Percentiles rank a stretch among this genome's conserved stretches.
These are phyloP conservation scores for Florisuga fusca DNA, from an alignment of 2,797 vertebrate genomes.

Conservation along the genomic window DNA sequence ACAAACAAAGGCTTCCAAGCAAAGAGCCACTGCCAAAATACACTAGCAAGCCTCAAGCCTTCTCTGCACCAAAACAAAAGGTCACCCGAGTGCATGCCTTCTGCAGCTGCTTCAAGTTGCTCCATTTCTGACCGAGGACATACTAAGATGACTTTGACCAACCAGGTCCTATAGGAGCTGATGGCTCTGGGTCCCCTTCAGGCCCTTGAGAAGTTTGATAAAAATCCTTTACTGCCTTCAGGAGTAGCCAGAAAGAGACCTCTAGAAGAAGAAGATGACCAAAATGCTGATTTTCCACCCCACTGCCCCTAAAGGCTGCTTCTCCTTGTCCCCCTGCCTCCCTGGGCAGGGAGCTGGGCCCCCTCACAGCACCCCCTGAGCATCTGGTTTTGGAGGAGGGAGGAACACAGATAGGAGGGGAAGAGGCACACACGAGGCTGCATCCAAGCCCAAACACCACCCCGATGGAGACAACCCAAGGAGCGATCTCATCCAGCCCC, in stretches of 20 bases:
- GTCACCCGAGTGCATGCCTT: not conserved
- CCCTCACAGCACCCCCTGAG: fast-evolving
- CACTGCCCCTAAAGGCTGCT: not conserved
- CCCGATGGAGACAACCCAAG: not conserved
- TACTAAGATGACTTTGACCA: not conserved
- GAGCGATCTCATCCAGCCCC: not conserved
- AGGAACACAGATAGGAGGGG: not conserved
- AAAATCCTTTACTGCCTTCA: not conserved
- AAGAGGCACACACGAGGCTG: not conserved
- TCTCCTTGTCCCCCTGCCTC: not conserved
- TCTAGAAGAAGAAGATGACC: not conserved
- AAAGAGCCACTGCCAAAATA: not conserved
- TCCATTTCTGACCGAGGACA: not conserved
- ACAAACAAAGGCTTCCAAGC: not conserved
- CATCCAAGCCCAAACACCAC: not conserved
- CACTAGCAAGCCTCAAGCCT: not conserved
- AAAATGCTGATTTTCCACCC: not conserved
- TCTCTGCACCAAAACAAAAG: not conserved
- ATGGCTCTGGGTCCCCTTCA: not conserved
- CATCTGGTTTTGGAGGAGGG: not conserved
- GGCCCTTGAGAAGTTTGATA: not conserved
- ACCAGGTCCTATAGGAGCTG: not conserved
- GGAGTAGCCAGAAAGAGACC: fast-evolving
- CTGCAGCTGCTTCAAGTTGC: not conserved
- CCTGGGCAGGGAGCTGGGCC: too few relatives aligned